phyloP scores from a whole-genome alignment of 2,113 vertebrate genomes.

The Azemiops feae region DNA sequence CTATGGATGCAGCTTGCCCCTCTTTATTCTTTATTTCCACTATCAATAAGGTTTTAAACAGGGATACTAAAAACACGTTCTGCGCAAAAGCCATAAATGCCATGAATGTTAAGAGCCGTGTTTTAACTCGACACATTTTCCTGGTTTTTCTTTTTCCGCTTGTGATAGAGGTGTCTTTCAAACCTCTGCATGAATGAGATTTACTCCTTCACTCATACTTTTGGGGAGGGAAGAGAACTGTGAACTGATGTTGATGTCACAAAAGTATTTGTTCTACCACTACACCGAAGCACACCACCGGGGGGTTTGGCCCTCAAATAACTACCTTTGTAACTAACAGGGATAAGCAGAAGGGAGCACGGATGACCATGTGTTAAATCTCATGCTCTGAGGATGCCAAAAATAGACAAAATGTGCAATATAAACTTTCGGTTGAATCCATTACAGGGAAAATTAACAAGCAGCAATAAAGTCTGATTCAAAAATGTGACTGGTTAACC shows the following conservation, averaged over 20 bases:
- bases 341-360: neutral
- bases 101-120: neutral
- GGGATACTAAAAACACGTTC: neutral
- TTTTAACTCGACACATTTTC: neutral
- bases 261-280: neutral
- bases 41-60: neutral
- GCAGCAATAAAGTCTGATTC: conserved; percentile 70
- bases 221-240: too few relatives aligned
- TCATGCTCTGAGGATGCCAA: conserved; percentile 62
- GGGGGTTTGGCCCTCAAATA: neutral
- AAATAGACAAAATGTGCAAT: conserved; percentile 55
- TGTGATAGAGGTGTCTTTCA: neutral
- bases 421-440: conserved; percentile 50
- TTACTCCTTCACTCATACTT: neutral
- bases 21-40: neutral
- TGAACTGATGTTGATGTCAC: neutral
- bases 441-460: conserved; percentile 60
- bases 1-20: neutral
- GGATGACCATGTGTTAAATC: neutral
- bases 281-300: neutral
- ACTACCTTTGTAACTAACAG: neutral
- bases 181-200: neutral
- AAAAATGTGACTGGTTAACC: conserved; percentile 9
- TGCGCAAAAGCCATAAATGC: neutral
- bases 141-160: neutral